These are phyloP conservation scores for Ctenomys sociabilis DNA, from an alignment of 2,113 vertebrate species.

Conservation along the genomic window DNA sequence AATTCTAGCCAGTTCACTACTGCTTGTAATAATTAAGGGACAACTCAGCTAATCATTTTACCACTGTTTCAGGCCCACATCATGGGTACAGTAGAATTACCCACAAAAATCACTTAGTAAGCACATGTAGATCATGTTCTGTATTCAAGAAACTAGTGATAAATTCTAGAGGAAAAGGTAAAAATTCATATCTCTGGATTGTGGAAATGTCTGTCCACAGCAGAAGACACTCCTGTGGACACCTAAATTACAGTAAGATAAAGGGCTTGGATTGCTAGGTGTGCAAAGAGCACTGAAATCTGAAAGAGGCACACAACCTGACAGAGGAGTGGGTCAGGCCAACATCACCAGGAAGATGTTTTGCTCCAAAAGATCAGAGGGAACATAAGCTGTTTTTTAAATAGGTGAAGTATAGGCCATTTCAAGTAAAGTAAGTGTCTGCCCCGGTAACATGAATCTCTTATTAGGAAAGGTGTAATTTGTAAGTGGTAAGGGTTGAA, in stretches of 20 bases:
- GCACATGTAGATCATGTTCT: background rate
- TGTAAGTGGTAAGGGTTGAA: background rate
- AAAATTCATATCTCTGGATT: background rate
- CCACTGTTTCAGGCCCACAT: background rate
- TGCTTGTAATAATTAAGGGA: background rate
- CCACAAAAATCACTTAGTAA: background rate
- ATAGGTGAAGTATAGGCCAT: too few relatives aligned
- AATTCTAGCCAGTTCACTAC: too few relatives aligned
- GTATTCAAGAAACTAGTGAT: too few relatives aligned
- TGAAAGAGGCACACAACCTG: background rate
- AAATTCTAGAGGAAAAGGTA: background rate
- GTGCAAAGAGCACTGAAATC: background rate
- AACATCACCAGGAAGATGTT: too few relatives aligned
- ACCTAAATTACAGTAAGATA: background rate
- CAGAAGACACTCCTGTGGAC: too few relatives aligned
- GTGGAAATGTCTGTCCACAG: background rate
- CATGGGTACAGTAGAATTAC: background rate
- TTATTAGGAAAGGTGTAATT: background rate
- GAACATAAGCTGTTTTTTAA: too few relatives aligned
- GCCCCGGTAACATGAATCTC: rapidly evolving
- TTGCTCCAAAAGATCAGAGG: background rate
- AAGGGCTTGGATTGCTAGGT: background rate
- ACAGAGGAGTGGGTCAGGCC: background rate
- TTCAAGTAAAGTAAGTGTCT: background rate
- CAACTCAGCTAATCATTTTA: background rate